These are phyloP conservation scores for Lipotes vexillifer DNA, from an alignment of 2,113 vertebrate species.

Conservation along the genomic window DNA sequence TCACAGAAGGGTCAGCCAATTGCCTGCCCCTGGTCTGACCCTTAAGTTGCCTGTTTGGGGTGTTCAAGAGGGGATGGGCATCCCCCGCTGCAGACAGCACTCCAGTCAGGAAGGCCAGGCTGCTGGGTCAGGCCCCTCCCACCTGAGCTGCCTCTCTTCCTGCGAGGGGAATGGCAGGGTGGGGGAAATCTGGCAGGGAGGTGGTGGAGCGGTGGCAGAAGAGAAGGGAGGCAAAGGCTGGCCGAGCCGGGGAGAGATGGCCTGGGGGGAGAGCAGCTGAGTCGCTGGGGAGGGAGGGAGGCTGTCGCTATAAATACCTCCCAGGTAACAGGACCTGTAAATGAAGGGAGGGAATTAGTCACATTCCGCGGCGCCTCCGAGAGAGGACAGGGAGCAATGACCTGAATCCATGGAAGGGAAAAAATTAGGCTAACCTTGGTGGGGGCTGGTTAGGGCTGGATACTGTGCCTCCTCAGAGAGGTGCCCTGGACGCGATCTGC, in stretches of 20 bases:
- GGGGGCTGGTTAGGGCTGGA: background rate
- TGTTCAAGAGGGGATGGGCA: background rate
- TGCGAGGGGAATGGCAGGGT: background rate
- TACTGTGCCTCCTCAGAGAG: background rate
- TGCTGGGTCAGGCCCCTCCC: background rate
- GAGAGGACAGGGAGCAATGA: conserved; percentile 79
- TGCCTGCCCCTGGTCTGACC: background rate
- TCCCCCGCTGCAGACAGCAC: background rate
- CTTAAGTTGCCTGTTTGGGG: background rate
- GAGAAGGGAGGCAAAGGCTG: conserved; percentile 29
- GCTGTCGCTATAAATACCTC: conserved; percentile 77
- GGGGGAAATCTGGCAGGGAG: background rate
- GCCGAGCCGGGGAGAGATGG: conserved; percentile 20
- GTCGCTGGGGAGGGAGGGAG: conserved; percentile 36
- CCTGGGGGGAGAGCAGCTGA: conserved; percentile 52
- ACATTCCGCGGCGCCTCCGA: conserved; percentile 57
- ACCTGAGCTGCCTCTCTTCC: background rate
- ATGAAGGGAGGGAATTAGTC: conserved; percentile 80
- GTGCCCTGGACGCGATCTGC: background rate
- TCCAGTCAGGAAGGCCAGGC: background rate
- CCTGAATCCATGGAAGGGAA: conserved; percentile 77
- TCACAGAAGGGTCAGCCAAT: background rate
- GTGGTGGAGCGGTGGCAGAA: background rate
- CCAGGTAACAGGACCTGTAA: conserved; percentile 79
- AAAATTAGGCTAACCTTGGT: conserved; percentile 68